Conservation (phyloP, 2,113 vertebrate genomes). For the Sander lucioperca region DNA sequence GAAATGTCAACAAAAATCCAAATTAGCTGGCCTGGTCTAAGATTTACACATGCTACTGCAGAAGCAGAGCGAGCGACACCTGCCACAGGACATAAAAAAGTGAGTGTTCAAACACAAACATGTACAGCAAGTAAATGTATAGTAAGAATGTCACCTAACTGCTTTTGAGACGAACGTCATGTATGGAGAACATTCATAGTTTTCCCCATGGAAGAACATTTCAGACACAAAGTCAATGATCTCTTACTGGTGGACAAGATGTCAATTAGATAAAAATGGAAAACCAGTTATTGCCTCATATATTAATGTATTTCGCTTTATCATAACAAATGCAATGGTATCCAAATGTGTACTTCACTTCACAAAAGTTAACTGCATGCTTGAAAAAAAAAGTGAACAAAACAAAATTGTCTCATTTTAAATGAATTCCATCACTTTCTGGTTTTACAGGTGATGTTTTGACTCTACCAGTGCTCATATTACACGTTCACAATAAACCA, state of each 20-base stretch:
- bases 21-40: constrained; percentile 25
- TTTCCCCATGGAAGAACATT: constrained; percentile 71
- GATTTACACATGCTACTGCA: constrained; percentile 14
- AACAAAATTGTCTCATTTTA: constrained; percentile 8
- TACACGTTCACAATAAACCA: constrained; percentile 56
- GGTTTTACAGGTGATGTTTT: constrained; percentile 32
- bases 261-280: constrained; percentile 62
- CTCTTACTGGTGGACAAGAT: constrained; percentile 30
- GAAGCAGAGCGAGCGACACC: constrained; percentile 27
- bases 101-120: constrained; percentile 27
- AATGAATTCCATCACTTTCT: constrained; percentile 44
- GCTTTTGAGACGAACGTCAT: constrained; percentile 50
- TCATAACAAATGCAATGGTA: constrained; percentile 62
- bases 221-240: constrained; percentile 51
- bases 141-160: constrained; percentile 8
- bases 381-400: constrained; percentile 43
- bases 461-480: constrained; percentile 28
- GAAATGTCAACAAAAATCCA: constrained; percentile 42
- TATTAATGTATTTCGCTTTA: constrained; percentile 73
- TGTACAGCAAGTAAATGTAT: constrained; percentile 30
- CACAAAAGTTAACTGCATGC: constrained; percentile 79
- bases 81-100: constrained; percentile 2
- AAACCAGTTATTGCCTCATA: constrained; percentile 85
- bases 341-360: constrained; percentile 57
- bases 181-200: constrained; percentile 38